Evolutionary conservation across 2,797 vertebrate genomes (phyloP).

Genomic region (Sarcophilus harrisii): DNA sequence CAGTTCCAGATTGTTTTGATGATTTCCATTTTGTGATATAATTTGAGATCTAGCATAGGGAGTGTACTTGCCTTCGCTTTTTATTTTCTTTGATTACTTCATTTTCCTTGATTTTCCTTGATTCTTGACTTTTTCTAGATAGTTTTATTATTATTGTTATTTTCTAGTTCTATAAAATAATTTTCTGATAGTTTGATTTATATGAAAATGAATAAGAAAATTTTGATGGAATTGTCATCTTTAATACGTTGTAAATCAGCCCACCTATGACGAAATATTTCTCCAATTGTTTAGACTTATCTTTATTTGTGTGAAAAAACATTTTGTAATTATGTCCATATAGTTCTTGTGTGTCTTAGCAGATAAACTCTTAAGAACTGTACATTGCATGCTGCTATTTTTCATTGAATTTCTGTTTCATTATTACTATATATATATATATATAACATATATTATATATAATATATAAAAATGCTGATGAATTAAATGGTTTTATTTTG

Average conservation of each 20-base stretch:
- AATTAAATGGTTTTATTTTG: background rate
- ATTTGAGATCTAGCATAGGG: background rate
- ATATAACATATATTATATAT: background rate
- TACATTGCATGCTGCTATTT: background rate
- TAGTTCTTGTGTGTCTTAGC: background rate
- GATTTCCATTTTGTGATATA: background rate
- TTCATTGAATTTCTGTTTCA: background rate
- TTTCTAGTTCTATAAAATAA: background rate
- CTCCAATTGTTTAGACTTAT: background rate
- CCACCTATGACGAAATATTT: background rate
- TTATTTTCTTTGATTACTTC: background rate
- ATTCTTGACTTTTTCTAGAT: background rate
- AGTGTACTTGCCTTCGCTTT: background rate
- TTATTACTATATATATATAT: too few species aligned
- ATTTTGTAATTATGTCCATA: background rate
- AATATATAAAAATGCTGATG: background rate
- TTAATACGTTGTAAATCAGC: background rate
- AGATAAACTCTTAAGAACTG: background rate
- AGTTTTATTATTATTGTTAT: background rate
- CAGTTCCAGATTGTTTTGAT: background rate
- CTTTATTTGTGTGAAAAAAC: background rate
- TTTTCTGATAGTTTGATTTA: background rate
- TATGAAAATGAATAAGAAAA: background rate
- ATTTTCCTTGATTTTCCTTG: background rate
- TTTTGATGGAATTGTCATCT: background rate